These are phyloP conservation scores for Paedocypris sp. DNA, from an alignment of 2,113 vertebrate genomes.

Conservation along the genomic window DNA sequence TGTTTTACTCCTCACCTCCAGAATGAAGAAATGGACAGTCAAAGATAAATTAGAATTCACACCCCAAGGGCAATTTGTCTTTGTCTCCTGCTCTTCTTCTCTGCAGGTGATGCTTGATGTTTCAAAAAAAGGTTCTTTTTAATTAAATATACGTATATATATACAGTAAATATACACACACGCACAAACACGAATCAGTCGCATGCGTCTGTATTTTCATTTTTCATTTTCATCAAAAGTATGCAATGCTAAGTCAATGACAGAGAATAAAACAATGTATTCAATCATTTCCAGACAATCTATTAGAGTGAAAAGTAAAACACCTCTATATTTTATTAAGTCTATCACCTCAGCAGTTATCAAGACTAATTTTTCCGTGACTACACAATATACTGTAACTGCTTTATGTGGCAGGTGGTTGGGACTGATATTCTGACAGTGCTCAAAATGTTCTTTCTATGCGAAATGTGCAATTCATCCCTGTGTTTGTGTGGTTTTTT, in stretches of 20 bases:
- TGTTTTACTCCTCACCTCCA: slow-evolving; percentile 7
- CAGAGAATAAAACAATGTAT: slow-evolving; percentile 1
- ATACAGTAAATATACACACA: no score
- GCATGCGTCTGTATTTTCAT: no score
- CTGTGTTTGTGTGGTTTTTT: no score
- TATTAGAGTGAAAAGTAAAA: slow-evolving; percentile 11
- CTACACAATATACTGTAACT: neutral
- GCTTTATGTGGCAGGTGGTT: neutral
- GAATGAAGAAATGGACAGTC: slow-evolving; percentile 26
- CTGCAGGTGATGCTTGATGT: neutral
- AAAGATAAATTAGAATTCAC: slow-evolving; percentile 27
- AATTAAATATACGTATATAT: no score
- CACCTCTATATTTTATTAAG: neutral
- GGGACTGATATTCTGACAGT: no score
- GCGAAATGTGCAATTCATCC: no score
- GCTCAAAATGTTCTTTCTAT: no score
- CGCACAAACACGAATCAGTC: no score
- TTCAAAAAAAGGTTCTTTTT: neutral
- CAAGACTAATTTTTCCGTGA: neutral
- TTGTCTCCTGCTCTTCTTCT: neutral
- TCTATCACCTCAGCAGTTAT: neutral
- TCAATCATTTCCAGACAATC: slow-evolving; percentile 3
- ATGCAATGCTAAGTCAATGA: neutral
- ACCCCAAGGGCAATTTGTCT: slow-evolving; percentile 2
- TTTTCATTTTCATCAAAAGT: no score